Conservation (phyloP, 2,113 vertebrate genomes). For the Geococcyx californianus region DNA sequence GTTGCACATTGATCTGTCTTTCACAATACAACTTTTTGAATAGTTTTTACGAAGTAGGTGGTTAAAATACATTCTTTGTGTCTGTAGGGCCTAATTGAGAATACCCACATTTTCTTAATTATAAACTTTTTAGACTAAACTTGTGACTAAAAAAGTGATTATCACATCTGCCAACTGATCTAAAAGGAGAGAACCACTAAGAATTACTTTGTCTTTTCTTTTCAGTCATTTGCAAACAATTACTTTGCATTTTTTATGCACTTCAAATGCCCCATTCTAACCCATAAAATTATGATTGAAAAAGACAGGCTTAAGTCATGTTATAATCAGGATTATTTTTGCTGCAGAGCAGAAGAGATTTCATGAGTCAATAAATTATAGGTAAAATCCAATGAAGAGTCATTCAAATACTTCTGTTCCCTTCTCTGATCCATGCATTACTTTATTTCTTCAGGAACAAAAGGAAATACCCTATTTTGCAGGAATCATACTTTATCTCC, state of each 20-base stretch:
- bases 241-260: neutral
- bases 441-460: neutral
- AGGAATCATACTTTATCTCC: neutral
- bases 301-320: neutral
- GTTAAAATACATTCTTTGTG: neutral
- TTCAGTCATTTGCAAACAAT: neutral
- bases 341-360: neutral
- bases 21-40: neutral
- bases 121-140: neutral
- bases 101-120: neutral
- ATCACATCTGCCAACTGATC: neutral
- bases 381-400: neutral
- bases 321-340: slow-evolving; percentile 16
- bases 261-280: neutral
- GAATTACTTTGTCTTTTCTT: neutral
- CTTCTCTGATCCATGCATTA: neutral
- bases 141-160: neutral
- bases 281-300: neutral
- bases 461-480: neutral
- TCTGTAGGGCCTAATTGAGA: neutral
- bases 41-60: neutral
- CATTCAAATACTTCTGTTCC: neutral
- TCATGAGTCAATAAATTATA: neutral
- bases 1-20: neutral
- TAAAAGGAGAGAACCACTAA: neutral